Percentiles rank a stretch among this genome's conserved stretches.
Conservation (phyloP, 1,140 invertebrate species). For the Drosophila aff. region DNA sequence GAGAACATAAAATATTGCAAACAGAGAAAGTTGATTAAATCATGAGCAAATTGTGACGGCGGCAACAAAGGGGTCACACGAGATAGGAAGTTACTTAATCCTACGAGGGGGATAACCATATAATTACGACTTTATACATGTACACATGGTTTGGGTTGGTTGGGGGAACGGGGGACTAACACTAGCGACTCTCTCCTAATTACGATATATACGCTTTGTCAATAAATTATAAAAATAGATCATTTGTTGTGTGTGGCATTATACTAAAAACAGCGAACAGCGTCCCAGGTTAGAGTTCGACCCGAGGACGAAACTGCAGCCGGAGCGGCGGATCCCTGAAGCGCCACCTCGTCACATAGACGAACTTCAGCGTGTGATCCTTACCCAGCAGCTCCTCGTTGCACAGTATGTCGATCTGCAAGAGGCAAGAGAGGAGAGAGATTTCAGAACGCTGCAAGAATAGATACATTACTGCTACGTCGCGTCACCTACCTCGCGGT, state of each 20-base stretch:
- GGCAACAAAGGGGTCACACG: slow-evolving; percentile 57
- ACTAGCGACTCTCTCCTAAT: slow-evolving; percentile 66
- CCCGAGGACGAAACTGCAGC: slow-evolving; percentile 92
- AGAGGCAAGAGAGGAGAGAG: too few relatives aligned
- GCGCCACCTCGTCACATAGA: slow-evolving; percentile 98
- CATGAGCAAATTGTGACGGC: slow-evolving; percentile 48
- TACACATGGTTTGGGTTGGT: slow-evolving; percentile 30
- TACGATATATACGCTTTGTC: slow-evolving; percentile 66
- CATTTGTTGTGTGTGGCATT: slow-evolving; percentile 61
- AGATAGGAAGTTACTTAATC: slow-evolving; percentile 58
- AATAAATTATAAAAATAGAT: slow-evolving; percentile 83
- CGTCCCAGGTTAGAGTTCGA: slow-evolving; percentile 83
- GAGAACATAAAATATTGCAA: slow-evolving; percentile 73
- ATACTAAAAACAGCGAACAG: slow-evolving; percentile 43
- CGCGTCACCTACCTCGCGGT: slow-evolving; percentile 96
- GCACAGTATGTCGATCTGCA: slow-evolving; percentile 98
- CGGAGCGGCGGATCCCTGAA: slow-evolving; percentile 95
- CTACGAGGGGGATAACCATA: slow-evolving; percentile 54
- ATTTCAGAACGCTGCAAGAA: slow-evolving; percentile 7
- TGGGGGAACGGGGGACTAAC: slow-evolving; percentile 37
- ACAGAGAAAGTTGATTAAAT: slow-evolving; percentile 70
- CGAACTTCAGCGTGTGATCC: slow-evolving; percentile 99
- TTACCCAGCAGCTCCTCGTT: slow-evolving; percentile 99
- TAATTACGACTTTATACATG: slow-evolving; percentile 74
- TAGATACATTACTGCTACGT: not conserved